Evolutionary conservation across 2,797 vertebrate genomes (phyloP), one percentile per base, ranked within the genome.

Genomic region (Propithecus deckenii): DNA sequence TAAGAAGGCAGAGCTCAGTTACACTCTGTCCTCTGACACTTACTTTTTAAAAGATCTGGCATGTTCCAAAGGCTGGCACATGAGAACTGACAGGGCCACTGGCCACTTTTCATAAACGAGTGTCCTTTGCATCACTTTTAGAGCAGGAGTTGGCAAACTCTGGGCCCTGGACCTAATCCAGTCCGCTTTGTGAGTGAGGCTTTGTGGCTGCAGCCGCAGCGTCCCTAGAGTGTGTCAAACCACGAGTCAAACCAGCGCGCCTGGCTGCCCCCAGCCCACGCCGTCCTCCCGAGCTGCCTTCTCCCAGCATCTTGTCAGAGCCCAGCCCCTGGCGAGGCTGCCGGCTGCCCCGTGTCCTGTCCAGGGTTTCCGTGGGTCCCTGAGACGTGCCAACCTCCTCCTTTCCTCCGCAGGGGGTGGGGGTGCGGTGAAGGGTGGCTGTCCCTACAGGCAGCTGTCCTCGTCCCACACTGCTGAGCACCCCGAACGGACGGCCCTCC

Each of bases 211-310:
- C 43, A 20, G 72, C 43, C 9, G 10, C 9, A 10, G 9, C 48
- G 30, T 20, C 72, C 72, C 30, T 0, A 30, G 17, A 1, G 14
- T 2, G 0, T 61, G 59, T 32, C 72, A 11, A 23, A 28, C 11
- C 10, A 1, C 5, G 32, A 13, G 5, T 22, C 48, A 11, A 50
- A 22, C 48, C 4, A 2, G 61, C 59, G 2, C 22, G 2, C 20
- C 32, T 35, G 15, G 61, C 48, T 11, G 20, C 11, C 1, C 48
- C 75, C 32, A 15, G 32, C 75, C 32, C 75, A 25, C 5, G 18
- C 30, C 1, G 1, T 32, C 46, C 71, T 32, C 18, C 72, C 9
- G 10, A 2, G 30, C 9, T 10, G 30, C 46, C 28, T 74, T 74
- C 38, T 75, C 5, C 11, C 17, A 75, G 9, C 18, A 20, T 75